Evolutionary conservation across 2,888 invertebrate species (phyloP), one percentile per base, ranked within the genome.

Genomic region (Campoletis raptor): DNA sequence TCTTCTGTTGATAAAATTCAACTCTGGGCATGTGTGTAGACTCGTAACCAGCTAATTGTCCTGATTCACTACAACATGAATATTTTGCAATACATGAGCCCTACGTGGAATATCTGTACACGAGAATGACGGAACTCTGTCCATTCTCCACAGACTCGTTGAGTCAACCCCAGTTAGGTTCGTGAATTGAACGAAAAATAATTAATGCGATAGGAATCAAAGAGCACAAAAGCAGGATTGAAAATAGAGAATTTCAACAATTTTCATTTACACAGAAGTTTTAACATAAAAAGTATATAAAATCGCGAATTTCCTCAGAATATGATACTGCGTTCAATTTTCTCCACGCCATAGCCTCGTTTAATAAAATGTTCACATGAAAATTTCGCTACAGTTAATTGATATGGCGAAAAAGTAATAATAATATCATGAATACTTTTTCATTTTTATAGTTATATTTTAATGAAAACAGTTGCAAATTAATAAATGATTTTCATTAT

Each of bases 41-140:
- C 52, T 57, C 64, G 37, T 37, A 24, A 57, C 21, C 73, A 61
- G 37, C 66, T 73, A 81, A 81, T 81, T 81, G 81, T 66, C 66
- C 72, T 52, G 73, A 81, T 81, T 81, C 73, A 24, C 64, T 66
- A 64, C 52, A 21, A 52, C 73, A 48, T n/a, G 64, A 45, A 76
- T 30, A 76, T 64, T 76, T 81, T 81, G 64, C 72, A 81, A 54
- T 73, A 15, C 15, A 61, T 30, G 72, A 42, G 36, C 48, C 48
- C 30, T 30, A 3, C 30, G 48, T 73, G 66, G 15, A 73, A 36
- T 37, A 12, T 21, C 30, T 36, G 12, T 40, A 30, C 36, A 64
- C 45, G 15, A 61, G 15, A 54, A 24, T 42, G 40, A 40, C 64
- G 48, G 36, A 76, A 64, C 10, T 36, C 64, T 10, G 45, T 36